Base-by-base conservation (phyloP, 2,113 vertebrate species). In the Falco punctatus region DNA sequence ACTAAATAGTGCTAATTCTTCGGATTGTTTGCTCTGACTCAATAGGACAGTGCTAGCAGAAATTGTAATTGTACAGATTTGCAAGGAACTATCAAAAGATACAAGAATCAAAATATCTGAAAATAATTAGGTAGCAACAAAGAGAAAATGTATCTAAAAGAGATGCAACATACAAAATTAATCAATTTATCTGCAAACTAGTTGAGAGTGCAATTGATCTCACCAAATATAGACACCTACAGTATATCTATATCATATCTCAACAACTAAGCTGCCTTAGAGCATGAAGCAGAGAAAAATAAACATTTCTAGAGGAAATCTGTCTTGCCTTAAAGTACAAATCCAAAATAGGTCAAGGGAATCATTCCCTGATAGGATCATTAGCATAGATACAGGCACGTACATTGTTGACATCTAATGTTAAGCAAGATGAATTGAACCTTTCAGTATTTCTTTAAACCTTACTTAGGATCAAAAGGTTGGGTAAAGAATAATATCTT, bases 331-430 rank as follows among this genome's bases (percentile, higher is more conserved):
- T 66, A 51, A 79, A 79, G 38, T 13, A 74, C 11, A 62, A 32
- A 86, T 62, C 13, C n/a, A 62, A 92, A 86, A 86, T 6, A 49
- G 33, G 59, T 83, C 64, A 90, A 82, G 80, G 30, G 21, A 88
- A 69, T 49, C 0, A 0, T 44, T 86, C 35, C 11, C 24, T 62
- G 49, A 77, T 62, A 78, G 13, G 28, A 3, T 42, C 9, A 62
- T 54, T 77, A 62, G 16, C 51, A 58, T 24, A 86, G 38, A 86
- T 27, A 62, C 7, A 73, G 8, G 10, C 42, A 88, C n/a, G 27
- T 22, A 70, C 14, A 40, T 13, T 69, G 14, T 20, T 92, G 46
- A 30, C 77, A 59, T 38, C 35, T 78, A 58, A 51, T 21, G 32
- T 62, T 48, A 83, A 90, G 48, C 10, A 73, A 86, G 64, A 96